Percentiles rank a stretch among this genome's conserved stretches.
Evolutionary conservation across 2,113 vertebrate species (phyloP).

Genomic region (Apodemus speciosus): DNA sequence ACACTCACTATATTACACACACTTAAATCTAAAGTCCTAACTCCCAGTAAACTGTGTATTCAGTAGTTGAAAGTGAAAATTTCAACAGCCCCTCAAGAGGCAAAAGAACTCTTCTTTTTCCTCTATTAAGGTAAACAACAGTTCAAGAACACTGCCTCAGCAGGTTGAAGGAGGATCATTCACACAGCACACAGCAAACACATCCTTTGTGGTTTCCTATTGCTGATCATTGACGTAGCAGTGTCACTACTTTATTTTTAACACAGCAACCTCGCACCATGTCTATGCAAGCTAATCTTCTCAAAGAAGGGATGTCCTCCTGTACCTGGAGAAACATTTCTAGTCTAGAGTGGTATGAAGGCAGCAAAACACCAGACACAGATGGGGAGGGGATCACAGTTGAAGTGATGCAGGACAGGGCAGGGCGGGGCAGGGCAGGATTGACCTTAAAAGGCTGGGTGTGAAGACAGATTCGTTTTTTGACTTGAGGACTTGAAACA

Average conservation of each 20-base stretch:
- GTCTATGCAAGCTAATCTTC: not conserved
- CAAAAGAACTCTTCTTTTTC: not conserved
- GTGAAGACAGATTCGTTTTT: not conserved
- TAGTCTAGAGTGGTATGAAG: not conserved
- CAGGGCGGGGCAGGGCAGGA: no score
- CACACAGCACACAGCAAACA: not conserved
- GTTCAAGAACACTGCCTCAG: not conserved
- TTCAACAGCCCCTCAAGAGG: not conserved
- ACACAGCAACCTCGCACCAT: not conserved
- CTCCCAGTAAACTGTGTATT: not conserved
- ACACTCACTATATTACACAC: not conserved
- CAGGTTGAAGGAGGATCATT: not conserved
- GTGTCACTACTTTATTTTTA: conserved; percentile 52
- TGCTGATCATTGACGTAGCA: not conserved
- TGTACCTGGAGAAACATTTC: not conserved
- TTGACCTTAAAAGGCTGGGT: not conserved
- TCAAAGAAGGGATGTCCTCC: no score
- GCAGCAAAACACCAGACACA: not conserved
- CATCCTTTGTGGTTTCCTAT: not conserved
- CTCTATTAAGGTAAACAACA: not conserved
- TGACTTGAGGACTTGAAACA: not conserved
- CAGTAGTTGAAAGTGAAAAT: not conserved
- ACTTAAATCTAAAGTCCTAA: not conserved
- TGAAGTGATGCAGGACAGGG: not conserved
- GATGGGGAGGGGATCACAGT: accelerated